phyloP scores from a whole-genome alignment of 2,113 vertebrate species.

The Melanostigma gelatinosum region DNA sequence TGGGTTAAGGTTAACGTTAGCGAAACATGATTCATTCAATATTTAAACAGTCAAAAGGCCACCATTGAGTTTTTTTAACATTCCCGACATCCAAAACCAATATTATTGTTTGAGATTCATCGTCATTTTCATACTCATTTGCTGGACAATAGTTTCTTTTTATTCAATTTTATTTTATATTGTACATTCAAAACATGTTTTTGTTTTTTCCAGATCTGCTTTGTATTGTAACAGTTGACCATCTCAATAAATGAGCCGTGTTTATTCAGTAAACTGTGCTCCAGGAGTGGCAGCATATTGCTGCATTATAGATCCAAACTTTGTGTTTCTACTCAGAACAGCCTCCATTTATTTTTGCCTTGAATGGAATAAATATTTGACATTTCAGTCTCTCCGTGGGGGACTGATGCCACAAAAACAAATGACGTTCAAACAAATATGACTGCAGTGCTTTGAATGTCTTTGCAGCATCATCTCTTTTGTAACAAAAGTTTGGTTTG shows the following conservation, averaged over 20 bases:
- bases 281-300: neutral
- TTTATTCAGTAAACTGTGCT: neutral
- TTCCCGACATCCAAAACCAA: no score
- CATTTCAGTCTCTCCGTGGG: slow-evolving; percentile 20
- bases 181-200: neutral
- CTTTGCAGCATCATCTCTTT: neutral
- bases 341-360: slow-evolving; percentile 5
- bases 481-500: neutral
- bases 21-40: no score
- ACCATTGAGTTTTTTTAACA: no score
- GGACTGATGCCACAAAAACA: slow-evolving; percentile 15
- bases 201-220: neutral
- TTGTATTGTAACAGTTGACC: neutral
- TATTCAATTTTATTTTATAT: no score
- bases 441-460: slow-evolving; percentile 13
- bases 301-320: neutral
- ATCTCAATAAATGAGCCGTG: neutral
- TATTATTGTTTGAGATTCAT: no score
- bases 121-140: neutral
- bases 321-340: neutral
- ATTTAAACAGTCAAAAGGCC: no score
- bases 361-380: slow-evolving; percentile 15
- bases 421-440: slow-evolving; percentile 25
- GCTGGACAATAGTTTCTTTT: neutral
- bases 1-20: no score